Conservation (phyloP, 2,888 invertebrate species). For the Callosobruchus maculatus region DNA sequence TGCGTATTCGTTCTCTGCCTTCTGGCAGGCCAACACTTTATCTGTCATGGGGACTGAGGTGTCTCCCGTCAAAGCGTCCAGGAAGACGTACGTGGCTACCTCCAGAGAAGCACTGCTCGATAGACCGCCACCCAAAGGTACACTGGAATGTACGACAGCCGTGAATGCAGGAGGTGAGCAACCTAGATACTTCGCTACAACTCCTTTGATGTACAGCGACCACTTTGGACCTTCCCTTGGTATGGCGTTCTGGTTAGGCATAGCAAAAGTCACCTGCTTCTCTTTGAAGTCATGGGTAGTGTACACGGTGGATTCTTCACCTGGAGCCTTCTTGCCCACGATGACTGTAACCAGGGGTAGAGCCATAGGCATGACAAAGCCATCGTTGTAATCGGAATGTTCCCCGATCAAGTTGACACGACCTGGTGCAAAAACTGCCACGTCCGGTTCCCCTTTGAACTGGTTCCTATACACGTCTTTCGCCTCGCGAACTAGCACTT, state of each 20-base stretch:
- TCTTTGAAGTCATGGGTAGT: slow-evolving; percentile 56
- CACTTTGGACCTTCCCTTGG: slow-evolving; percentile 71
- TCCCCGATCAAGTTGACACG: slow-evolving; percentile 94
- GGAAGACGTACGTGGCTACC: slow-evolving; percentile 80
- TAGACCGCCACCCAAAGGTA: slow-evolving; percentile 86
- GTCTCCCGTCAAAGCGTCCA: slow-evolving; percentile 67
- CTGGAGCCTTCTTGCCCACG: slow-evolving; percentile 62
- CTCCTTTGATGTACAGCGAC: slow-evolving; percentile 83
- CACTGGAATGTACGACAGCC: slow-evolving; percentile 75
- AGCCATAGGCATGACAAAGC: slow-evolving; percentile 92
- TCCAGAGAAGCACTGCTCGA: slow-evolving; percentile 92
- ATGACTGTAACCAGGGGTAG: slow-evolving; percentile 76
- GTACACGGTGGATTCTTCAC: slow-evolving; percentile 52
- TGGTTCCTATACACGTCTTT: slow-evolving; percentile 49
- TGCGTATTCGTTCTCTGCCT: slow-evolving; percentile 89
- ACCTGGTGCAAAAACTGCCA: slow-evolving; percentile 79
- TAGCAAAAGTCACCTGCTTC: slow-evolving; percentile 49
- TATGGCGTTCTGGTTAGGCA: slow-evolving; percentile 39
- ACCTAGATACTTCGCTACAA: slow-evolving; percentile 50
- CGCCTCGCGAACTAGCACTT: slow-evolving; percentile 48
- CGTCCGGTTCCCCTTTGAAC: slow-evolving; percentile 58
- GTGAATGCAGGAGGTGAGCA: slow-evolving; percentile 66
- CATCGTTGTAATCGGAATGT: slow-evolving; percentile 94
- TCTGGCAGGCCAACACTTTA: slow-evolving; percentile 85
- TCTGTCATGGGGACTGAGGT: slow-evolving; percentile 50